Evolutionary conservation across 2,888 invertebrate species (phyloP).

Genomic region (Drosophila demipolita): DNA sequence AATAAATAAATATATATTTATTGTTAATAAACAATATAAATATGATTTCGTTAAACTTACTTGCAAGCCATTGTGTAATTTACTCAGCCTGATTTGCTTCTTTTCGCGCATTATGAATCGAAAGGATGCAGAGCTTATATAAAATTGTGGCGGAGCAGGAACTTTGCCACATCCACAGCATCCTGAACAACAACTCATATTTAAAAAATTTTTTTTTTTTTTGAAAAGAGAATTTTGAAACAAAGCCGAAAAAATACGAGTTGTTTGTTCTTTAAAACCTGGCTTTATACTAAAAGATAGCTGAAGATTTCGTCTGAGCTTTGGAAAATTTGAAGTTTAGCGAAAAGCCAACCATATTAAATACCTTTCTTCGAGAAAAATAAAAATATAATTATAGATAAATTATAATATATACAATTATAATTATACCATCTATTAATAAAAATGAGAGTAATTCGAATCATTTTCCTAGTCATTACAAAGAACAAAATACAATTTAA

Average conservation of each 20-base stretch:
- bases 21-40: neutral
- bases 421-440: neutral
- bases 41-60: neutral
- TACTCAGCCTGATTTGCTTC: neutral
- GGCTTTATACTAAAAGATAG: neutral
- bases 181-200: neutral
- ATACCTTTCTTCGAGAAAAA: neutral
- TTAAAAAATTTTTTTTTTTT: neutral
- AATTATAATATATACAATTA: neutral
- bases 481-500: neutral
- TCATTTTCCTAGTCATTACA: fast-evolving
- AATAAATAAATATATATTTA: neutral
- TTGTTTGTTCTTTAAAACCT: neutral
- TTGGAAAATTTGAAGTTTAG: neutral
- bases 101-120: neutral
- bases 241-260: neutral
- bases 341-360: too few species aligned
- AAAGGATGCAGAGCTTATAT: slow-evolving; percentile 1
- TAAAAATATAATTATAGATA: neutral
- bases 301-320: neutral
- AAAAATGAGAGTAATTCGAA: neutral
- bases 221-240: neutral
- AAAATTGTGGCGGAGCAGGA: slow-evolving; percentile 12
- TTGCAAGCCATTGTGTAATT: slow-evolving; percentile 10
- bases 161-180: neutral